Percentiles rank a stretch among this genome's conserved stretches.
phyloP scores from a whole-genome alignment of 2,797 vertebrate genomes.

The Salmo trutta region DNA sequence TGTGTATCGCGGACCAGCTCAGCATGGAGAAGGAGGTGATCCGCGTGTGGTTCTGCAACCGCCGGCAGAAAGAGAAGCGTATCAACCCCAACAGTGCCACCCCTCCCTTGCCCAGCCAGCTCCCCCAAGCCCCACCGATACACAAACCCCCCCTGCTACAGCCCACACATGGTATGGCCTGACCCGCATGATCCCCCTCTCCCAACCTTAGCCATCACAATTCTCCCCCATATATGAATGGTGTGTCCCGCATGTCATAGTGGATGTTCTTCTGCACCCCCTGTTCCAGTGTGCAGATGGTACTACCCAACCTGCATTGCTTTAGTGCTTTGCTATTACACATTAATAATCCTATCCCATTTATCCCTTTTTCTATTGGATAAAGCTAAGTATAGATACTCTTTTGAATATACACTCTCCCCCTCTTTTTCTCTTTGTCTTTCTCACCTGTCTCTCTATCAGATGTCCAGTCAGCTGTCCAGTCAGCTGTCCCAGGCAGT shows the following conservation, averaged over 20 bases:
- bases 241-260: no score
- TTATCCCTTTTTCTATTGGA: no score
- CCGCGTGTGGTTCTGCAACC: constrained; percentile 95
- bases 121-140: constrained; percentile 65
- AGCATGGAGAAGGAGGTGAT: constrained; percentile 96
- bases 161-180: constrained; percentile 83
- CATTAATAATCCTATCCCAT: no score
- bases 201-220: neutral
- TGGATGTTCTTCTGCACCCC: no score
- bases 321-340: neutral
- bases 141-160: constrained; percentile 87
- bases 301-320: constrained; percentile 6
- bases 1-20: constrained; percentile 89
- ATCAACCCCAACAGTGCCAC: constrained; percentile 90
- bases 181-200: constrained; percentile 20
- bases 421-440: neutral
- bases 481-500: constrained; percentile 84
- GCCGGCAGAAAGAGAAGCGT: constrained; percentile 92
- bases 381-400: no score
- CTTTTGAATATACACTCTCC: neutral
- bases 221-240: no score
- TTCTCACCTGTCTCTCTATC: constrained; percentile 10
- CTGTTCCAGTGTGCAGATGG: neutral
- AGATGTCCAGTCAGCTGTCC: constrained; percentile 68
- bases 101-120: constrained; percentile 84